Evolutionary conservation across 30 jellyfish, hydroid and myxozoan species (phyloP).

Genomic region (Euphysa ruthae): DNA sequence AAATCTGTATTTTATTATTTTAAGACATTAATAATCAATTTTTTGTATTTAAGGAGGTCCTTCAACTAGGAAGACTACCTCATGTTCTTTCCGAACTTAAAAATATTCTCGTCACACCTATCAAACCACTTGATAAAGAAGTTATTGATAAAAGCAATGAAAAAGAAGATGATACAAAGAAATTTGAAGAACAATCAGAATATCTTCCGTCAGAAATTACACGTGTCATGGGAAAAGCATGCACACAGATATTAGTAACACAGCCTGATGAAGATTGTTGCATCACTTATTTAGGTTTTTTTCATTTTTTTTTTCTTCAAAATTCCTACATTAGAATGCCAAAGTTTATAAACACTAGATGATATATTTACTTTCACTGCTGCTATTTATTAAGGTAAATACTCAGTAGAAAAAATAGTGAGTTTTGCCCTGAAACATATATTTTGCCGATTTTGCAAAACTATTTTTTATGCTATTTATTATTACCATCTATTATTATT

Average conservation of each 20-base stretch:
- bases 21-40: too few relatives aligned
- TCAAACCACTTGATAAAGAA: slow-evolving; percentile 41
- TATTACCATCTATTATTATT: too few relatives aligned
- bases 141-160: slow-evolving; percentile 42
- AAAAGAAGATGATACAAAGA: slow-evolving; percentile 33
- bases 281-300: slow-evolving; percentile 47
- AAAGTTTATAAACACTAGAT: too few relatives aligned
- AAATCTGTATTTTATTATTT: too few relatives aligned
- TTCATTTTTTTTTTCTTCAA: too few relatives aligned
- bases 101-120: slow-evolving; percentile 77
- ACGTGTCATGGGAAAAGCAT: slow-evolving; percentile 98
- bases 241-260: slow-evolving; percentile 87
- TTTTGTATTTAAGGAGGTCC: slow-evolving; percentile 55
- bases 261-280: slow-evolving; percentile 96
- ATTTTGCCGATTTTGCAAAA: too few relatives aligned
- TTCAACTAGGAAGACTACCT: slow-evolving; percentile 74
- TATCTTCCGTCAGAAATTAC: slow-evolving; percentile 82
- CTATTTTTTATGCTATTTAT: too few relatives aligned
- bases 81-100: slow-evolving; percentile 75
- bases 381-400: too few relatives aligned
- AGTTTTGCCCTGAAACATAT: too few relatives aligned
- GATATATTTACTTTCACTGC: too few relatives aligned
- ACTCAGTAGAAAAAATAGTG: too few relatives aligned
- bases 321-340: too few relatives aligned
- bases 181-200: slow-evolving; percentile 37